Evolutionary conservation across 2,797 vertebrate species (phyloP).

Genomic region (Coregonus sp.): DNA sequence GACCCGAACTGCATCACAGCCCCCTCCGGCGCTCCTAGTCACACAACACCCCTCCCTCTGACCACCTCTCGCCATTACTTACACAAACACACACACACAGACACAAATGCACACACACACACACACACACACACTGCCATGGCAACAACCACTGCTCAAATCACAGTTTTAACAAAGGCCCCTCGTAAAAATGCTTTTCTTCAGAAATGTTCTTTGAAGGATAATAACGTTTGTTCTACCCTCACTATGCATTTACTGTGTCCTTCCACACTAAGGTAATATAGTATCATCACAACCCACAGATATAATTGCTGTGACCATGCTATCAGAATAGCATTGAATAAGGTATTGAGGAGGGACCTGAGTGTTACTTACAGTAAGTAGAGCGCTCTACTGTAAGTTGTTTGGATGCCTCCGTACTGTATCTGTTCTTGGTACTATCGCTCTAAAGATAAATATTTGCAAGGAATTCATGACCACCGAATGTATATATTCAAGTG

Average conservation of each 20-base stretch:
- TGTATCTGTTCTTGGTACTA: not conserved
- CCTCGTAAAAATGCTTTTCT: not conserved
- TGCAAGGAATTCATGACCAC: not conserved
- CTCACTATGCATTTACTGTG: too few species aligned
- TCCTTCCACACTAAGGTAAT: not conserved
- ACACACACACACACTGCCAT: conserved; percentile 6
- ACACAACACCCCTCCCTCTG: not conserved
- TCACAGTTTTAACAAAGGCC: not conserved
- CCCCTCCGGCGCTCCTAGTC: not conserved
- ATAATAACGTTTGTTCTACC: too few species aligned
- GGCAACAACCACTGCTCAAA: conserved; percentile 4
- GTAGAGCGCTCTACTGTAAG: not conserved
- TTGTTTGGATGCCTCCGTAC: not conserved
- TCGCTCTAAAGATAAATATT: not conserved
- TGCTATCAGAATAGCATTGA: not conserved
- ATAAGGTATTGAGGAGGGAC: not conserved
- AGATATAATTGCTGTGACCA: not conserved
- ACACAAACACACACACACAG: conserved; percentile 9
- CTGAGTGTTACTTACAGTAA: not conserved
- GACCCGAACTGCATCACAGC: not conserved
- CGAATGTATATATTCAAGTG: not conserved
- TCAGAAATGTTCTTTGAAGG: not conserved
- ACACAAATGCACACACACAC: conserved; percentile 15
- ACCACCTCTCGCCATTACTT: not conserved
- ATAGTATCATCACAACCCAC: not conserved